phyloP scores from a whole-genome alignment of 2,113 vertebrate species.

The Plectropomus leopardus region DNA sequence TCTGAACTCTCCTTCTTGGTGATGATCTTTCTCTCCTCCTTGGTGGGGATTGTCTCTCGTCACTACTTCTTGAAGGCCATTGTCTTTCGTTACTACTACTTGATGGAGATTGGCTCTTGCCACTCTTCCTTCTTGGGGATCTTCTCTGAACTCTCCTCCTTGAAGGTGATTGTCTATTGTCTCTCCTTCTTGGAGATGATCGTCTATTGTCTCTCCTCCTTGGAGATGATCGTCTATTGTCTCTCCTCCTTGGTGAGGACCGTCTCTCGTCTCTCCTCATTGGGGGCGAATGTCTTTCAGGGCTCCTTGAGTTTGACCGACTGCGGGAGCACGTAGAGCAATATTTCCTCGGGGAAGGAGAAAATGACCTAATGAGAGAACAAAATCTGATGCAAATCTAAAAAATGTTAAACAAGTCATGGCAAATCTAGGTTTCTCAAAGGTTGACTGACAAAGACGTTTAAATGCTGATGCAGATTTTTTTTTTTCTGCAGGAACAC shows the following conservation, averaged over 20 bases:
- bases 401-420: no score
- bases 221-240: not conserved
- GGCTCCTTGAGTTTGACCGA: slow-evolving; percentile 41
- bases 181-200: not conserved
- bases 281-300: slow-evolving; percentile 5
- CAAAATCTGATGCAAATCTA: slow-evolving; percentile 25
- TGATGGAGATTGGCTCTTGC: not conserved
- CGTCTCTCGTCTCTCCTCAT: not conserved
- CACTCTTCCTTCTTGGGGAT: no score
- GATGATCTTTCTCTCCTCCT: not conserved
- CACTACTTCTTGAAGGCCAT: no score
- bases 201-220: not conserved
- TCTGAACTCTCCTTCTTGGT: not conserved
- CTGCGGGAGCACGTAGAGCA: not conserved
- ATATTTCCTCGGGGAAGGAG: slow-evolving; percentile 17
- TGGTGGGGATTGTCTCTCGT: not conserved
- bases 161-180: not conserved
- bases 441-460: not conserved
- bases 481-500: not conserved
- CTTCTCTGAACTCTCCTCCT: not conserved
- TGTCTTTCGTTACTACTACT: no score
- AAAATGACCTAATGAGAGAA: slow-evolving; percentile 49
- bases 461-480: no score
- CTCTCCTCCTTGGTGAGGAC: not conserved
- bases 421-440: not conserved